Conservation (phyloP, 2,797 vertebrate species). For the Danio albolineatus region DNA sequence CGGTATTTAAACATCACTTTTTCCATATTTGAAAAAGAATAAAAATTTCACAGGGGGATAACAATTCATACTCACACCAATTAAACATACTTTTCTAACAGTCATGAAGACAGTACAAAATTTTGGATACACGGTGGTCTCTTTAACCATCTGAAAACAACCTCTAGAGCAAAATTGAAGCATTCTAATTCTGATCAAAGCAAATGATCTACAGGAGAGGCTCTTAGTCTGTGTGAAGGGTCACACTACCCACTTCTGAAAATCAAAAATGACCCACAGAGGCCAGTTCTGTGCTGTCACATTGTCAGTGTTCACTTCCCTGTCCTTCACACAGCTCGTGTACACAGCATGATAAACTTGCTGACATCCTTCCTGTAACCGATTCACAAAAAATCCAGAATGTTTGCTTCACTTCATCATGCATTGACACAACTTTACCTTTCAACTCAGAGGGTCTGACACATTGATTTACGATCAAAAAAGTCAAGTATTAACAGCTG, state of each 20-base stretch:
- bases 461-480: not conserved
- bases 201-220: too few species aligned
- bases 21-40: too few species aligned
- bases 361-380: constrained; percentile 13
- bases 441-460: not conserved
- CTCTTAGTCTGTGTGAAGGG: not conserved
- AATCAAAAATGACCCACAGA: constrained; percentile 38
- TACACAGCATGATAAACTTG: not conserved
- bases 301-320: not conserved
- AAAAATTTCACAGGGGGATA: too few species aligned
- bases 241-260: constrained; percentile 36
- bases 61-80: too few species aligned
- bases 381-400: not conserved
- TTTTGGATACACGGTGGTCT: too few species aligned
- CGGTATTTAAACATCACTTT: too few species aligned
- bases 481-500: not conserved
- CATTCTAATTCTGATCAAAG: too few species aligned
- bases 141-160: too few species aligned
- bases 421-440: not conserved
- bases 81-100: too few species aligned
- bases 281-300: constrained; percentile 1
- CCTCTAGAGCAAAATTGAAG: too few species aligned
- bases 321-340: constrained; percentile 16
- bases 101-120: too few species aligned
- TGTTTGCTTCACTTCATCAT: not conserved